A percentile compares a stretch with the other conserved stretches of the same genome.
Conservation (phyloP, 2,888 invertebrate species). For the Ectropis crepuscularia region DNA sequence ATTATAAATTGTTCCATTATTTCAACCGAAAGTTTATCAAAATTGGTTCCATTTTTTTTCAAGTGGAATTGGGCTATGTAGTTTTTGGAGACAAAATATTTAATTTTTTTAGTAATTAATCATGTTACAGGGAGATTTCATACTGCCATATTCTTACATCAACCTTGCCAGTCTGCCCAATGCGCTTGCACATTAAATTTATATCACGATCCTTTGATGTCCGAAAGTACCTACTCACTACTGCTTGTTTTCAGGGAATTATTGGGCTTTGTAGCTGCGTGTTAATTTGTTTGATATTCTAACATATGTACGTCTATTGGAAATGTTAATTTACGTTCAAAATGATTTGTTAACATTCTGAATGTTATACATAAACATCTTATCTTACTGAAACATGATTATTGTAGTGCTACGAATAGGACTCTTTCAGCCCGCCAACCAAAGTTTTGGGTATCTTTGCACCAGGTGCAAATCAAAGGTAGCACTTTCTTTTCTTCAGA, state of each 20-base stretch:
- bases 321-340: constrained; percentile 1
- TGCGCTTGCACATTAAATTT: constrained; percentile 60
- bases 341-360: no score
- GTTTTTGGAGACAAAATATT: background rate
- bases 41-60: no score
- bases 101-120: background rate
- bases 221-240: constrained; percentile 48
- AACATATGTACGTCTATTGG: constrained; percentile 32
- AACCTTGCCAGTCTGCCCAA: constrained; percentile 50
- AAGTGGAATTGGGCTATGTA: no score
- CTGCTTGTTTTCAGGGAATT: constrained; percentile 51
- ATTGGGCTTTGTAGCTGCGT: constrained; percentile 43
- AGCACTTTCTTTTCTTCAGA: no score
- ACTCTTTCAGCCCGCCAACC: no score
- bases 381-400: no score
- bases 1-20: no score
- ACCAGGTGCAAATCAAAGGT: no score
- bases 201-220: constrained; percentile 70
- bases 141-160: constrained; percentile 10
- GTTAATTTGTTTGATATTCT: constrained; percentile 42
- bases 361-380: no score
- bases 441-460: no score
- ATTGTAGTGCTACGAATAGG: no score
- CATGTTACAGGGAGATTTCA: constrained; percentile 2
- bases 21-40: no score